phyloP scores from a whole-genome alignment of 2,888 invertebrate species.

The Pheosia tremula region DNA sequence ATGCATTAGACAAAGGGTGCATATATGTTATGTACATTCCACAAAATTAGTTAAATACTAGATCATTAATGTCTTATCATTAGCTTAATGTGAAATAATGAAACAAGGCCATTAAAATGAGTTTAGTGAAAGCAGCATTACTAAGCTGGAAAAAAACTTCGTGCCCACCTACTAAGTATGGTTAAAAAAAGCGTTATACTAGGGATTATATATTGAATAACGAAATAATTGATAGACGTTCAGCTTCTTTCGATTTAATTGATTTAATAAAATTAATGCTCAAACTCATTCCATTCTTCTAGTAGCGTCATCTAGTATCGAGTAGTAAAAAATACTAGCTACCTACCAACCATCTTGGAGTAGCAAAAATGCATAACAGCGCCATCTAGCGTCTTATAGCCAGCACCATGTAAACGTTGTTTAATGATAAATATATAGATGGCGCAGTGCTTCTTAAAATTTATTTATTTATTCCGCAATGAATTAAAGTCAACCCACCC shows the following conservation, averaged over 20 bases:
- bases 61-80: not conserved
- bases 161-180: too few species aligned
- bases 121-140: not conserved
- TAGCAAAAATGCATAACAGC: constrained; percentile 1
- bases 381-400: constrained; percentile 19
- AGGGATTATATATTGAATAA: too few species aligned
- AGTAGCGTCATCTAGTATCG: constrained; percentile 2
- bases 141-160: too few species aligned
- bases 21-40: not conserved
- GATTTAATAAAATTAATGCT: not conserved
- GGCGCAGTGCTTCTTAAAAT: not conserved
- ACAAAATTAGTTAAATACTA: not conserved
- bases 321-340: not conserved
- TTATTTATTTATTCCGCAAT: too few species aligned
- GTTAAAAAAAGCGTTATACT: too few species aligned
- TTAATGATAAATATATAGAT: constrained; percentile 11
- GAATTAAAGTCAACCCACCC: too few species aligned
- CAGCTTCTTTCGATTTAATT: too few species aligned
- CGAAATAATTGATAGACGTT: too few species aligned
- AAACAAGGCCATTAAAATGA: not conserved
- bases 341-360: constrained; percentile 18
- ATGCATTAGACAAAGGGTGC: too few species aligned
- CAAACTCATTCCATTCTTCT: not conserved
- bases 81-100: not conserved
- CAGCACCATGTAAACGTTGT: not conserved